Percentiles rank a stretch among this genome's conserved stretches.
Evolutionary conservation across 2,888 invertebrate genomes (phyloP).

Genomic region (Cephus pulcher): DNA sequence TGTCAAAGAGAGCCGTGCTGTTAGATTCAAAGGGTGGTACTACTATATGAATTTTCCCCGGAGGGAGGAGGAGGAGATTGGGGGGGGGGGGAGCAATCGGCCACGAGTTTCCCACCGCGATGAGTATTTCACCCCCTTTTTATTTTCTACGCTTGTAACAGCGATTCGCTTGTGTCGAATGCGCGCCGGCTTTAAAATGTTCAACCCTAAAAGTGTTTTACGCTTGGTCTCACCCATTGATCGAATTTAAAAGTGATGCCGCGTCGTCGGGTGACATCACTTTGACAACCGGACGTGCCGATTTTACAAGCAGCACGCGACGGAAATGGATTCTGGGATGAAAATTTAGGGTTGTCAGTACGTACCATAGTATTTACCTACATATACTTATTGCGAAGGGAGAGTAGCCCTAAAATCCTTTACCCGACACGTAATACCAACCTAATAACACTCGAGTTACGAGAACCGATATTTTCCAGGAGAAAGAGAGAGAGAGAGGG

Average conservation of each 20-base stretch:
- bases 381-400: not conserved
- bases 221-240: slow-evolving; percentile 65
- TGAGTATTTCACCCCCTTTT: slow-evolving; percentile 29
- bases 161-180: slow-evolving; percentile 45
- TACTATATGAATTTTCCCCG: not conserved
- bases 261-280: slow-evolving; percentile 58
- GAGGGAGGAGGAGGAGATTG: not conserved
- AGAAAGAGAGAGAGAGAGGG: slow-evolving; percentile 33
- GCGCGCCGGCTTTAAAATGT: slow-evolving; percentile 57
- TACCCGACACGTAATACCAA: slow-evolving; percentile 11
- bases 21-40: not conserved
- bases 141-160: slow-evolving; percentile 53
- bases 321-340: slow-evolving; percentile 64
- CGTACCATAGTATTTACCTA: not conserved
- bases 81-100: not conserved
- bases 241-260: slow-evolving; percentile 65
- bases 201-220: slow-evolving; percentile 67
- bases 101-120: slow-evolving; percentile 3
- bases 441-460: slow-evolving; percentile 43
- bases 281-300: slow-evolving; percentile 66
- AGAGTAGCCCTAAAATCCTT: not conserved
- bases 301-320: slow-evolving; percentile 66
- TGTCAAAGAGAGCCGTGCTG: not conserved
- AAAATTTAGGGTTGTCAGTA: slow-evolving; percentile 57
- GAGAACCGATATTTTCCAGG: slow-evolving; percentile 25